phyloP scores from a whole-genome alignment of 2,113 vertebrate genomes.

The Plecturocebus donacophilus region DNA sequence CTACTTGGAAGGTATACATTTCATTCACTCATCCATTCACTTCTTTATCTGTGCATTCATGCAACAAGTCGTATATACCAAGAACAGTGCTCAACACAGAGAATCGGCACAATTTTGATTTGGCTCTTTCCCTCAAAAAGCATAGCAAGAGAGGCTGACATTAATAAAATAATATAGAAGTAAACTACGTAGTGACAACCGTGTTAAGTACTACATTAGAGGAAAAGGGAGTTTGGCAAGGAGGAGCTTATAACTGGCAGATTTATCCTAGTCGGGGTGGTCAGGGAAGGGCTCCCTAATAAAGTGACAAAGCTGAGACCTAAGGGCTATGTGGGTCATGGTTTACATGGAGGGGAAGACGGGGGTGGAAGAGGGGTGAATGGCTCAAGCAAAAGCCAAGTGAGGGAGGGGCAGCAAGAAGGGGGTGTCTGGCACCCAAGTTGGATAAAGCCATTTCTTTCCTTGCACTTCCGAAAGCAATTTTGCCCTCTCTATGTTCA shows the following conservation, averaged over 20 bases:
- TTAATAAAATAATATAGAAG: neutral
- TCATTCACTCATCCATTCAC: neutral
- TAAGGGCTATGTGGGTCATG: too few species aligned
- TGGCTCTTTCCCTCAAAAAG: neutral
- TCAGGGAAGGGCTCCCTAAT: neutral
- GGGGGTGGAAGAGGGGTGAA: neutral
- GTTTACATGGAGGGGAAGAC: neutral
- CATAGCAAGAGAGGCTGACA: neutral
- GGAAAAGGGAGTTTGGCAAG: neutral
- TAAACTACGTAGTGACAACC: neutral
- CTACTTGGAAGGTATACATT: neutral
- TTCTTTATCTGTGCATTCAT: neutral
- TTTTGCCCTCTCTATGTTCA: fast-evolving
- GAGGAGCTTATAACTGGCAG: neutral
- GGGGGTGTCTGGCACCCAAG: neutral
- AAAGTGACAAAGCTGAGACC: neutral
- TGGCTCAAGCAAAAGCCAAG: neutral
- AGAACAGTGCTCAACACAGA: neutral
- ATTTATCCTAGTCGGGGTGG: neutral
- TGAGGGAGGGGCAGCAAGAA: neutral
- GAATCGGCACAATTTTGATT: neutral
- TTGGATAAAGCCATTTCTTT: fast-evolving
- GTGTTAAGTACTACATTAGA: neutral
- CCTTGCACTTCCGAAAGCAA: neutral
- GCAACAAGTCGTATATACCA: neutral